Evolutionary conservation across 1,140 invertebrate species (phyloP), one percentile per base, ranked within the genome.

Genomic region (Sitodiplosis mosellana): DNA sequence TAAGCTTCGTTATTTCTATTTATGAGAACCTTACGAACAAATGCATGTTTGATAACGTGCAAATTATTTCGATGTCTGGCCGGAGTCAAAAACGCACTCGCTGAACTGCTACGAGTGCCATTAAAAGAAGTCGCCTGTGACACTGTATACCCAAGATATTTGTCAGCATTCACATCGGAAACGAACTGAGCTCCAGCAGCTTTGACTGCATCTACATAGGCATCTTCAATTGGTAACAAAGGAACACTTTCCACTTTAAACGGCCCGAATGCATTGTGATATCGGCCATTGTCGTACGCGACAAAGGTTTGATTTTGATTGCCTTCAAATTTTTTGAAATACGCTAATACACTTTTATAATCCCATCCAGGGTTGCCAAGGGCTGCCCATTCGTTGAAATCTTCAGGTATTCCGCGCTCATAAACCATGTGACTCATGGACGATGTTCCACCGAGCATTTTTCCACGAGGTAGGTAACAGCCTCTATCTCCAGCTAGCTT

Each of bases 341-440:
- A 66, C 4, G 60, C 58, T 7, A 66, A 51, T n/a, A 64, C 61
- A 37, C 61, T 55, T 27, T 51, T 36, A 38, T 59, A 66, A 3
- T 49, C 57, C 64, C 61, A 65, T 2, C 60, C 61, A 6, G 53
- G 53, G 52, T 67, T 66, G 8, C 63, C 72, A 21, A 59, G 58
- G 11, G 59, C 57, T 4, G 64, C 68, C 53, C 72, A 72, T 46
- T 70, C 58, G 48, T 73, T 66, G 59, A 69, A 73, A 46, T 73
- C 71, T 33, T 55, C 43, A 0, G 66, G 66, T 49, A 65, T 64
- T 1, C 70, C 71, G 48, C 72, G 53, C 1, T 68, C 69, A 52
- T 72, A 73, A 33, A 73, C 69, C 65, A 74, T 67, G 52, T 71
- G 72, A 54, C 74, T 74, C 19, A 73, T 64, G 1, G 68, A 61